These are phyloP conservation scores for Lepus oiostolus DNA, from an alignment of 2,797 vertebrate genomes.

Conservation along the genomic window DNA sequence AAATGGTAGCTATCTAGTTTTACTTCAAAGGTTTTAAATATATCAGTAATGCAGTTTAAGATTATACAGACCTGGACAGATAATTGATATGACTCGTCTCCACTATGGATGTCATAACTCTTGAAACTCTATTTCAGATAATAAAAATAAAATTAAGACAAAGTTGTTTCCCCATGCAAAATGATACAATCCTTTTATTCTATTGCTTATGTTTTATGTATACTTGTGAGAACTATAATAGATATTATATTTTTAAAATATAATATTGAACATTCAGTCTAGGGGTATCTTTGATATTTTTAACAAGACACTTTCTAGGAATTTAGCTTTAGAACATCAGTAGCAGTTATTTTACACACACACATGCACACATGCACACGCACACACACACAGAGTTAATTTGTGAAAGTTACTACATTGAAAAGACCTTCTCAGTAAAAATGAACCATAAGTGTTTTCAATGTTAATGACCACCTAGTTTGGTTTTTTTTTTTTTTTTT, in stretches of 20 bases:
- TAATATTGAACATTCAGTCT: conserved; percentile 41
- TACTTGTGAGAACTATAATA: neutral
- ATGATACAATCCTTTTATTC: neutral
- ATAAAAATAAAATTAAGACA: conserved; percentile 53
- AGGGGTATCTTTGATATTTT: conserved; percentile 18
- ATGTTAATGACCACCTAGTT: conserved; percentile 21
- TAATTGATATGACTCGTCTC: conserved; percentile 84
- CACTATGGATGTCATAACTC: conserved; percentile 85
- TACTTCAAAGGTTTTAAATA: conserved; percentile 86
- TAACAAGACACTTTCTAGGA: neutral
- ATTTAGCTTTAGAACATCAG: neutral
- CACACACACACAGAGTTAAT: neutral
- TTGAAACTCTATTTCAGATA: neutral
- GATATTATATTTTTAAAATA: neutral
- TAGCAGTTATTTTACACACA: neutral
- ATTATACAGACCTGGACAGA: conserved; percentile 81
- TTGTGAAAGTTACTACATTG: neutral
- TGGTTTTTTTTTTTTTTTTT: neutral
- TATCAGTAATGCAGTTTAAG: conserved; percentile 72
- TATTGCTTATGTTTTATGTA: neutral
- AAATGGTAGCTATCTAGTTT: conserved; percentile 84
- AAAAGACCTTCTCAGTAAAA: conserved; percentile 51
- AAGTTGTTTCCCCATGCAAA: neutral
- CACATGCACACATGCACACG: neutral
- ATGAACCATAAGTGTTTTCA: conserved; percentile 57